These are phyloP conservation scores for Philopedon plagiatum DNA, from an alignment of 2,888 invertebrate species.

Conservation along the genomic window DNA sequence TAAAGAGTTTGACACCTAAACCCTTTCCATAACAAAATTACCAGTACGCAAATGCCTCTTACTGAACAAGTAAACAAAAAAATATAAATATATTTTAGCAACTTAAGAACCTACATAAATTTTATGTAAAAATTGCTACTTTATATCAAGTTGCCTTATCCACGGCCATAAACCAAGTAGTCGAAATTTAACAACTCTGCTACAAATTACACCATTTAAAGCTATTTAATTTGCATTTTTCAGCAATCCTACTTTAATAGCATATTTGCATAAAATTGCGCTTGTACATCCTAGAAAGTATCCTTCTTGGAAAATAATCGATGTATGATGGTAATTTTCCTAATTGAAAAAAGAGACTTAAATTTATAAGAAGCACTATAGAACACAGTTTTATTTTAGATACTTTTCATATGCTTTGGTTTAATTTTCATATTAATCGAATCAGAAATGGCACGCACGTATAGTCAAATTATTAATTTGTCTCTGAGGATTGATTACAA, in stretches of 20 bases:
- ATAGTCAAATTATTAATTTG: too few relatives aligned
- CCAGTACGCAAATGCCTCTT: too few relatives aligned
- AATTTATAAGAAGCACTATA: neutral
- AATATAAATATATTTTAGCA: too few relatives aligned
- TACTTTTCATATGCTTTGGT: too few relatives aligned
- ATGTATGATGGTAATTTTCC: conserved; percentile 5
- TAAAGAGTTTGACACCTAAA: too few relatives aligned
- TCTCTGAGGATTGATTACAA: too few relatives aligned
- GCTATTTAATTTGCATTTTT: conserved; percentile 7
- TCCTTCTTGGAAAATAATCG: conserved; percentile 1
- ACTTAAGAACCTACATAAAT: too few relatives aligned
- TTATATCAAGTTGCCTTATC: neutral
- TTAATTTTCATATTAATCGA: too few relatives aligned
- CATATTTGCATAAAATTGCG: conserved; percentile 9
- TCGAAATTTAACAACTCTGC: neutral
- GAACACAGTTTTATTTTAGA: too few relatives aligned
- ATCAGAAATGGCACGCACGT: too few relatives aligned
- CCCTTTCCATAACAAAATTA: too few relatives aligned
- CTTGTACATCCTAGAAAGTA: neutral
- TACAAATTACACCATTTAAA: conserved; percentile 12
- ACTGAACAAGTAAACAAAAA: too few relatives aligned
- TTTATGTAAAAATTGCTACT: neutral
- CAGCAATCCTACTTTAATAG: neutral
- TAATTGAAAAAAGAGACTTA: neutral
- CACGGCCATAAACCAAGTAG: neutral